Evolutionary conservation across 2,888 invertebrate genomes (phyloP), one percentile per base, ranked within the genome.

Genomic region (Mellilla xanthometata): DNA sequence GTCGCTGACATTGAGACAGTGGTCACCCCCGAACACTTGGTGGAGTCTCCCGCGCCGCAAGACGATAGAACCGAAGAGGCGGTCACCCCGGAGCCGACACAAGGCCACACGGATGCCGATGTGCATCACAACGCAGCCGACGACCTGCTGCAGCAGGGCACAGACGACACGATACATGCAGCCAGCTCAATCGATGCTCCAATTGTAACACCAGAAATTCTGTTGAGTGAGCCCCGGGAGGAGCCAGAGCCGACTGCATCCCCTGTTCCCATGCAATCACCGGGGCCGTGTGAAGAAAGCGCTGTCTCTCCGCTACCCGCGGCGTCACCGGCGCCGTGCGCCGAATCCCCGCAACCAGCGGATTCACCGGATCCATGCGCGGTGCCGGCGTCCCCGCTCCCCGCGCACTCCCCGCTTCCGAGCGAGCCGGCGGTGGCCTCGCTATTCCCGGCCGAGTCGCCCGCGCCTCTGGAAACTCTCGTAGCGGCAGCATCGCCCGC

Each of bases 61-160:
- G 61, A 65, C 2, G 55, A 53, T 3, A 31, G 47, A 24, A 58
- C 57, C 19, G 62, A 62, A 33, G 62, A 56, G 27, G 54, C 60
- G 13, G 47, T 54, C 36, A 62, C 71, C 2, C 68, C 70, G 6
- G 69, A 70, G 32, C 62, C 58, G 27, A 46, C 49, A 4, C 47
- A 56, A 32, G 34, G 26, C 0, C 27, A 23, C 19, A 35, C 39
- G 0, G 41, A 44, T 28, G 31, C 32, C 13, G 38, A 42, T 29
- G 47, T 47, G 8, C 47, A 41, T 29, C 26, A 27, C 7, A 32
- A 35, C 10, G 35, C 26, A n/a, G 11, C 11, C 13, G 34, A 35
- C 15, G 45, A 49, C 13, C 8, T 35, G 13, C 29, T 32, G 23
- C 40, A 39, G 15, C 26, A 15, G 9, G 10, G 15, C 9, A n/a